Evolutionary conservation across 2,113 vertebrate species (phyloP), one percentile per base, ranked within the genome.

Genomic region (Pteropus alecto): DNA sequence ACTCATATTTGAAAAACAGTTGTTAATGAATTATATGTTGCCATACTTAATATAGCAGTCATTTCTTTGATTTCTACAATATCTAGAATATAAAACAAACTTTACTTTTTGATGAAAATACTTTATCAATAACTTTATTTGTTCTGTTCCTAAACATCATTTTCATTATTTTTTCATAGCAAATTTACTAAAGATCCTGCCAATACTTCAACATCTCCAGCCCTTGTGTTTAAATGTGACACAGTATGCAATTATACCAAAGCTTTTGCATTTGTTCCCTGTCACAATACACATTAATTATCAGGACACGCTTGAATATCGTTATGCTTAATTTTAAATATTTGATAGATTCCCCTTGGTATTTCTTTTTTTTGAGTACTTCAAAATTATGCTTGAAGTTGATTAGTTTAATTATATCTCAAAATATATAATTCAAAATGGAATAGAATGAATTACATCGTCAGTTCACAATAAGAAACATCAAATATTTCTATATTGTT

Each of bases 371-470:
- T 68, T 61, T 46, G 38, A 5, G 19, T 56, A 74, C 24, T 79
- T 94, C 14, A 92, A 87, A 90, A 95, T 92, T 82, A 58, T 90
- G 5, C 33, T 79, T 92, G 28, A 86, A 3, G 26, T n/a, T 89
- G 26, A 87, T 74, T 79, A 26, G 3, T 71, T 89, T 86, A 65
- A 41, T 65, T 87, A 5, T 46, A 15, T 56, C n/a, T 92, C 18
- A 86, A 77, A 89, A 92, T 77, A 41, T 46, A 15, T 90, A 5
- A 78, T 85, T 92, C 22, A 77, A 73, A 91, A 68, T 58, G 1
- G 4, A 82, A 70, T 33, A 86, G 38, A 84, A 81, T 41, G 71
- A 73, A 79, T 74, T 81, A 67, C 28, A 63, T 33, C 73, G 19
- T 7, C 13, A 67, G 38, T n/a, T 77, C 3, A 58, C 74, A 70